Base-by-base conservation (phyloP, 2,113 vertebrate genomes). In the Microcebus ravelobensis region DNA sequence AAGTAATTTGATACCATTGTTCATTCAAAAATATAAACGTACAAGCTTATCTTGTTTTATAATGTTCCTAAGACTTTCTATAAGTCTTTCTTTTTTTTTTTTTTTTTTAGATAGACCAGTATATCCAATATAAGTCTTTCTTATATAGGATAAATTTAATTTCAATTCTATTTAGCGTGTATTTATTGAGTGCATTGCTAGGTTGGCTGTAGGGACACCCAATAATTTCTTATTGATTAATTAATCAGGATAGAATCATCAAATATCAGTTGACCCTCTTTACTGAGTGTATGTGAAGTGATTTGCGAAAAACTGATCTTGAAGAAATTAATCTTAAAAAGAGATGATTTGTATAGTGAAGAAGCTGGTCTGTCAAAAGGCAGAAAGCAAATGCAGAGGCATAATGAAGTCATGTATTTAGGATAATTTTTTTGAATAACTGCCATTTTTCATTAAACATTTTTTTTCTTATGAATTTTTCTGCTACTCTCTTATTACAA, bases 371-470 rank as follows among this genome's bases (percentile, higher is more conserved):
- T 83, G n/a, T 52, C 4, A 7, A 79, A 73, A 94, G 11, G 23
- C 55, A 59, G 83, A 67, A 77, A 77, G 45, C 8, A 68, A 96
- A 65, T 84, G 36, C 5, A 76, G 36, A 82, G 27, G 59, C 2
- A 34, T 68, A 77, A 86, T 88, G 42, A 93, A 81, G 14, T 76
- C 67, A 84, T 59, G 6, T 93, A 93, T 91, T 93, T 91, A 68
- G 82, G 68, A 25, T 7, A 77, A 29, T 81, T 83, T 82, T 95
- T 87, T 59, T 87, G 45, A 96, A 91, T 83, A 85, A 73, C 27
- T 92, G 55, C 59, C 68, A 77, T 52, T 95, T 96, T 87, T 96
- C 84, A 92, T n/a, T 57, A 80, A 82, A 89, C 21, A 59, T 50
- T 89, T 95, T 87, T 39, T 52, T 80, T 87, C 45, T 57, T 39